Evolutionary conservation across 2,113 vertebrate species (phyloP).

Genomic region (Rhodinocichla rosea): DNA sequence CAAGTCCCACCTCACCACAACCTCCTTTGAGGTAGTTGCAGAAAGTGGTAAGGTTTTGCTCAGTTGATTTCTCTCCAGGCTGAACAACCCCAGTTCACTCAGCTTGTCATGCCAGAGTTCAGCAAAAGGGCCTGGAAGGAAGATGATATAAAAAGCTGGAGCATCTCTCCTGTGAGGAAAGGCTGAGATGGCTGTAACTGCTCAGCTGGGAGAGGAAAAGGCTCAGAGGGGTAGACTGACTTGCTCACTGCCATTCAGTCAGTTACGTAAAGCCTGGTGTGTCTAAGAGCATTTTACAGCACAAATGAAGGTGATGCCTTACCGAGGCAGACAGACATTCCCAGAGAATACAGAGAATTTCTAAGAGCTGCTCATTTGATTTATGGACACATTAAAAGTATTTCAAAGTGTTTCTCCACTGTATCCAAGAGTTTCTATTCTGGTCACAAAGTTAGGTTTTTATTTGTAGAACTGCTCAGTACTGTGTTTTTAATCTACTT

Average conservation of each 20-base stretch:
- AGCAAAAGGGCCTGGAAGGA: not conserved
- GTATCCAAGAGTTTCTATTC: not conserved
- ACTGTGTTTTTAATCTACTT: not conserved
- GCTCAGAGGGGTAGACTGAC: not conserved
- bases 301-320: not conserved
- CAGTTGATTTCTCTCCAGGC: not conserved
- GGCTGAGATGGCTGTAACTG: not conserved
- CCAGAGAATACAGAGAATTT: not conserved
- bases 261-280: not conserved
- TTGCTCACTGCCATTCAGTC: not conserved
- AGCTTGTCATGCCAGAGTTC: not conserved
- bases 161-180: not conserved
- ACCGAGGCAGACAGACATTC: not conserved
- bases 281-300: not conserved
- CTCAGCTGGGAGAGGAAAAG: not conserved
- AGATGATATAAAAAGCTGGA: not conserved
- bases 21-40: not conserved
- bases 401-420: not conserved
- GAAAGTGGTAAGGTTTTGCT: not conserved
- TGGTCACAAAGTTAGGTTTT: not conserved
- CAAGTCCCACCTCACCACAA: not conserved
- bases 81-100: not conserved
- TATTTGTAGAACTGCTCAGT: not conserved
- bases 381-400: not conserved
- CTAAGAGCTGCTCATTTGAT: accelerated